These are phyloP conservation scores for Sorex araneus DNA, from an alignment of 2,113 vertebrate genomes.

Conservation along the genomic window DNA sequence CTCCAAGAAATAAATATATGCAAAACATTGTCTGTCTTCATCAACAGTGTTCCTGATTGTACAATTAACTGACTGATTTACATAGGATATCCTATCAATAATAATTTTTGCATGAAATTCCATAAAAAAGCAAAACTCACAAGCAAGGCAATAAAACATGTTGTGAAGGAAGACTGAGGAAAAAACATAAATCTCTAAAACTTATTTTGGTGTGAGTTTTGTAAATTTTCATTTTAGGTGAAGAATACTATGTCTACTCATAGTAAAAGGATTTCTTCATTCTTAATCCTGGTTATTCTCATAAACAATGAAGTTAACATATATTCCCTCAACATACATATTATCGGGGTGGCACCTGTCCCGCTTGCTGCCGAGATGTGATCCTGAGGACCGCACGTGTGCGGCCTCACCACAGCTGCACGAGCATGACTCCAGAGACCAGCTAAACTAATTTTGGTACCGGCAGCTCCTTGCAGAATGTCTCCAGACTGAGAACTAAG, in stretches of 20 bases:
- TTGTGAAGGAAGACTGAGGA: slow-evolving; percentile 17
- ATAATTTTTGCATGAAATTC: neutral
- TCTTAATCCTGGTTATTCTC: neutral
- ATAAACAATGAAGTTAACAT: neutral
- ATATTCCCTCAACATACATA: too few species aligned
- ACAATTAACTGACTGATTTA: neutral
- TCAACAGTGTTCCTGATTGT: neutral
- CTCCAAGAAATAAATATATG: neutral
- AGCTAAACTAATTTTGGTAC: too few species aligned
- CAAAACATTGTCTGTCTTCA: neutral
- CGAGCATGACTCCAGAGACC: too few species aligned
- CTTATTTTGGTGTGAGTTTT: neutral
- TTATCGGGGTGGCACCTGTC: too few species aligned
- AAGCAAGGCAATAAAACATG: neutral
- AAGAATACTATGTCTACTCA: neutral
- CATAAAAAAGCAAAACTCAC: neutral
- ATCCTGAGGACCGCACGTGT: too few species aligned
- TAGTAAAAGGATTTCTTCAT: neutral
- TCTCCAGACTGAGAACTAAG: too few species aligned
- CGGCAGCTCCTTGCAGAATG: too few species aligned
- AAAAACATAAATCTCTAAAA: neutral
- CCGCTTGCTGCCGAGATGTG: too few species aligned
- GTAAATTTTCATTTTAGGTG: neutral
- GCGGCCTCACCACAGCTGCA: too few species aligned
- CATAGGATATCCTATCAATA: neutral